phyloP scores from a whole-genome alignment of 2,888 invertebrate genomes.

The Acrobasis consociella region DNA sequence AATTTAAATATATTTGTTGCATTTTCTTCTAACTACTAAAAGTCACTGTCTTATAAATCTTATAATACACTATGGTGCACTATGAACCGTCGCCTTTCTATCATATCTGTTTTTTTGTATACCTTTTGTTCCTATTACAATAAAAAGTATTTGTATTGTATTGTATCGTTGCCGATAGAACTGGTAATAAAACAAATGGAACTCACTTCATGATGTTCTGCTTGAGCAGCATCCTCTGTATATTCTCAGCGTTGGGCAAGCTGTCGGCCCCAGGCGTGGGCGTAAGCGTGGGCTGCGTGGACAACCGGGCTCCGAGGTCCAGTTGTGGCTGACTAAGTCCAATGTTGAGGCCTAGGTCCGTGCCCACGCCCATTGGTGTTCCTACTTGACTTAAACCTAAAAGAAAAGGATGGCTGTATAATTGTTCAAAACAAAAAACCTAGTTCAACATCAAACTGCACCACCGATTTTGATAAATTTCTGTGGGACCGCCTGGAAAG shows the following conservation, averaged over 20 bases:
- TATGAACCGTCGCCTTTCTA: neutral
- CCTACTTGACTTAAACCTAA: constrained; percentile 60
- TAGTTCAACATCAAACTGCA: too few relatives aligned
- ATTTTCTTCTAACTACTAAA: too few relatives aligned
- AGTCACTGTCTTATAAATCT: too few relatives aligned
- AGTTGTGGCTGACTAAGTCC: constrained; percentile 41
- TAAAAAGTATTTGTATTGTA: too few relatives aligned
- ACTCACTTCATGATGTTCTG: constrained; percentile 80
- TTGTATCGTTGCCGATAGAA: too few relatives aligned
- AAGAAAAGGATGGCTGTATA: neutral
- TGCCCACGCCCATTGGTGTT: constrained; percentile 52
- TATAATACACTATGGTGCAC: too few relatives aligned
- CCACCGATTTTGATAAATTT: neutral
- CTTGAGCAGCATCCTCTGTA: constrained; percentile 76
- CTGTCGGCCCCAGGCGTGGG: constrained; percentile 49
- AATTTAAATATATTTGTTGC: too few relatives aligned
- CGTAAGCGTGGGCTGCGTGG: constrained; percentile 49
- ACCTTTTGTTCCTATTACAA: too few relatives aligned
- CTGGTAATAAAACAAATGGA: neutral
- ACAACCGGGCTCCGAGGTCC: constrained; percentile 42
- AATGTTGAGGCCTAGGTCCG: constrained; percentile 55
- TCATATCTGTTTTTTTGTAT: neutral
- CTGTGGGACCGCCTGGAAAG: too few relatives aligned
- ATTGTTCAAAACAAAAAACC: too few relatives aligned
- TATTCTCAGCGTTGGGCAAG: constrained; percentile 69